Evolutionary conservation across 2,113 vertebrate genomes (phyloP), one percentile per base, ranked within the genome.

Genomic region (Atractosteus spatula): DNA sequence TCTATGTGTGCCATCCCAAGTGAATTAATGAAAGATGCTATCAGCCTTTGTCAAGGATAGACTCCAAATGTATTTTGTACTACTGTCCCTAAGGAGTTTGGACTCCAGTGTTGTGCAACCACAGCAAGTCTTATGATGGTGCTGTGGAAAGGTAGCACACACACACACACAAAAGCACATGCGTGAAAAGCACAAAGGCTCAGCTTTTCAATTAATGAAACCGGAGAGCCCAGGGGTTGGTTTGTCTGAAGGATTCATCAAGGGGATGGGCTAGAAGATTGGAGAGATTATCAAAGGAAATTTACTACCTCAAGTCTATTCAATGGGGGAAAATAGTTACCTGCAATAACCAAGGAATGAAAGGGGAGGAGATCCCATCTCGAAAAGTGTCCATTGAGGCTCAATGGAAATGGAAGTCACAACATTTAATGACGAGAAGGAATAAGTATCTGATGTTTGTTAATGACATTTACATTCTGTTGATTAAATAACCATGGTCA

Each of bases 241-340:
- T 70, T 64, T 55, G 54, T 70, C 70, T 73, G 16, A 66, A 74
- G 71, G 71, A 81, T 78, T 80, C 71, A 45, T 57, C 16, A 10
- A 64, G 72, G 29, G 69, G n/a, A 17, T 29, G 42, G 41, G 59
- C 66, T 55, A 55, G 75, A 73, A 79, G 80, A 72, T 81, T 78
- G 77, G 55, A 80, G 72, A 59, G 69, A 77, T 84, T 84, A 72
- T 77, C 80, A 77, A 78, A 77, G 64, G 77, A 68, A 84, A 75
- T 82, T 76, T 55, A 43, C 56, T 44, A 14, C 17, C 72, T 56
- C 77, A 76, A 12, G 7, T 59, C 12, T 59, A 59, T 59, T n/a
- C 12, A 4, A 59, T 59, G 56, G 56, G 56, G 13, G 3, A 59
- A 59, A 59, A 59, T 4, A 59, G n/a, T n/a, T 2, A 14, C 56